Base-by-base conservation (phyloP, 2,797 vertebrate genomes). In the Botia kubotai region DNA sequence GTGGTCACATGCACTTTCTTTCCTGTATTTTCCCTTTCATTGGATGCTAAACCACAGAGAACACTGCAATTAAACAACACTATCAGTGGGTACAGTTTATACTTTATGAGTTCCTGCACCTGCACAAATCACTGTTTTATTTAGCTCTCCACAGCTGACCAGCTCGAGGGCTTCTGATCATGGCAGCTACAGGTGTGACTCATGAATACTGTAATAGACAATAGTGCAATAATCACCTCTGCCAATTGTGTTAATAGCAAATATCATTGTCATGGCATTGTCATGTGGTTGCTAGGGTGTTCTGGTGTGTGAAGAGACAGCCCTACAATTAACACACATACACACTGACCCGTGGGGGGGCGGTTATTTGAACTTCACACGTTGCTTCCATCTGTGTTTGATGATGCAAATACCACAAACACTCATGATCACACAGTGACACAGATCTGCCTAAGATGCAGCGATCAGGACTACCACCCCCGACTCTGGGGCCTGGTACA, bases 401-500 rank as follows among this genome's bases (percentile, higher is more conserved):
- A 66, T 66, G 33, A 66, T 66, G 63, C 33, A 36, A 66, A 66
- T 16, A 66, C 33, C 63, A 36, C 63, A 66, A 39, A 66, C 63
- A 53, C 16, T 53, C 52, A 6, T 53, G 16, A n/a, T 6, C 3
- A 53, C 52, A 66, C 63, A n/a, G 17, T 10, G 33, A 19, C 7
- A 66, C n/a, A 2, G 17, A 8, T 4, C 62, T 65, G 62, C 16
- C 36, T 36, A 63, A 65, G 62, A 65, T 65, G 6, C 63, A 66
- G 63, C 10, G 14, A 6, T 36, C 23, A 63, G 23, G 14, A 63
- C 60, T 23, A 16, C 29, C 62, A n/a, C 7, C 29, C 17, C 33
- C 8, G 7, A 39, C 16, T 39, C 2, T 17, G 16, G 29, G 16
- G 26, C 63, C 33, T 66, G 63, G 29, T 65, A 65, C 17, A 66